phyloP scores from a whole-genome alignment of 2,797 vertebrate species.

The Capromys pilorides region DNA sequence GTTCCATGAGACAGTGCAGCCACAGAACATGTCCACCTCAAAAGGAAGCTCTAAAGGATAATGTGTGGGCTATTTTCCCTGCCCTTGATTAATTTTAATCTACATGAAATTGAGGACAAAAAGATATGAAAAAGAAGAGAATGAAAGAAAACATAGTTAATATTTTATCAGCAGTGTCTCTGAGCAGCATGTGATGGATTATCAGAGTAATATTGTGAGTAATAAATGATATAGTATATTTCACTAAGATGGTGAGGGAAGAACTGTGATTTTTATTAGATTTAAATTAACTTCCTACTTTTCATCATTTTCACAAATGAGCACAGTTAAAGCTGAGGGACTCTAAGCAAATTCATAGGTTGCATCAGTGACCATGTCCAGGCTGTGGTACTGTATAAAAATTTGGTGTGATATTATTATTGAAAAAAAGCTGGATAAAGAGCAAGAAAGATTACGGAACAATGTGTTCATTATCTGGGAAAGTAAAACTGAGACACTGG shows the following conservation, averaged over 20 bases:
- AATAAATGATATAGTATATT: background rate
- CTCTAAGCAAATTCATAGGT: background rate
- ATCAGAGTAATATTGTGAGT: background rate
- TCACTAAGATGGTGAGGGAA: background rate
- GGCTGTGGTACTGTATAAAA: background rate
- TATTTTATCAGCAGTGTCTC: conserved; percentile 50
- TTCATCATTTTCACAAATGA: background rate
- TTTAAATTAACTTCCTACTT: background rate
- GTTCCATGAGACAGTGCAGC: background rate
- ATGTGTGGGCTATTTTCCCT: conserved; percentile 1
- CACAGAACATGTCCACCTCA: accelerated
- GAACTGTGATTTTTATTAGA: background rate
- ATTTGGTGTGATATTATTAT: background rate
- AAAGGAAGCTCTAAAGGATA: background rate
- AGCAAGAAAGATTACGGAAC: background rate
- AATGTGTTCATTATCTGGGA: background rate
- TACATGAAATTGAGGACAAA: conserved; percentile 16
- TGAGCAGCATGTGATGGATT: background rate
- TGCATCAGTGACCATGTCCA: too few relatives aligned
- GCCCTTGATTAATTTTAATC: conserved; percentile 22
- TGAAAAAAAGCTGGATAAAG: background rate
- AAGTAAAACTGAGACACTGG: background rate
- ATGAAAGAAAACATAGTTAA: conserved; percentile 39
- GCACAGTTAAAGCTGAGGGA: background rate
- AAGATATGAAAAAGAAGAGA: conserved; percentile 19